Conservation (phyloP, 2,797 vertebrate species). For the Lophius americanus region DNA sequence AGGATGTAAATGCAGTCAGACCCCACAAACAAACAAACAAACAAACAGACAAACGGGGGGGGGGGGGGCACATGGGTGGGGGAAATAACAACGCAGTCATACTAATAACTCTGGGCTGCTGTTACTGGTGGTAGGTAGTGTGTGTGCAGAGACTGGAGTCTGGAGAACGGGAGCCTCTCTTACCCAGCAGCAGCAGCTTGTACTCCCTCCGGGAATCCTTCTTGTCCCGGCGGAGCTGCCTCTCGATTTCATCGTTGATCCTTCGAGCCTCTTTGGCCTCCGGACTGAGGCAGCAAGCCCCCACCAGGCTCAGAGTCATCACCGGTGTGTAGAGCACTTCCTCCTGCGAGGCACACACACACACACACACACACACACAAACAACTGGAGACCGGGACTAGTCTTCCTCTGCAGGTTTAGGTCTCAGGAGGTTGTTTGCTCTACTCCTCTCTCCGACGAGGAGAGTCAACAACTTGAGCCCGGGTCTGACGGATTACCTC, state of each 20-base stretch:
- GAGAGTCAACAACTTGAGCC: slow-evolving; percentile 53
- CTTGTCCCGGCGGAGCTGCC: slow-evolving; percentile 92
- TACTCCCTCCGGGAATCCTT: slow-evolving; percentile 88
- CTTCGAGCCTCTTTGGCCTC: slow-evolving; percentile 95
- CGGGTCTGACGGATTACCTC: slow-evolving; percentile 16
- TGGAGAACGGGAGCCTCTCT: slow-evolving; percentile 39
- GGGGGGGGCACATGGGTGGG: too few species aligned
- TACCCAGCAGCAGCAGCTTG: slow-evolving; percentile 92
- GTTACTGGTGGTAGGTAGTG: too few species aligned
- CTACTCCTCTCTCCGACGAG: slow-evolving; percentile 28
- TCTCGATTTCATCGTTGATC: slow-evolving; percentile 96
- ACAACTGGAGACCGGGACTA: not conserved
- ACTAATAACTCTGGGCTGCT: too few species aligned
- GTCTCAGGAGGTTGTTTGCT: slow-evolving; percentile 6
- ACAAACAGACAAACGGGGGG: too few species aligned
- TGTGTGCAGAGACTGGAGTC: too few species aligned
- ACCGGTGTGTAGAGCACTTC: slow-evolving; percentile 37
- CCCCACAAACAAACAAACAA: too few species aligned
- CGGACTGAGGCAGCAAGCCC: slow-evolving; percentile 95
- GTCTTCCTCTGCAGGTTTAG: too few species aligned
- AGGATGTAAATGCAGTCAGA: too few species aligned
- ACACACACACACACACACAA: not conserved
- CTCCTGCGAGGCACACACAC: slow-evolving; percentile 43
- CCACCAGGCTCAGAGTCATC: slow-evolving; percentile 89
- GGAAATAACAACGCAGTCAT: too few species aligned